Conservation (phyloP, 2,888 invertebrate genomes). For the Drosophila anomalata region DNA sequence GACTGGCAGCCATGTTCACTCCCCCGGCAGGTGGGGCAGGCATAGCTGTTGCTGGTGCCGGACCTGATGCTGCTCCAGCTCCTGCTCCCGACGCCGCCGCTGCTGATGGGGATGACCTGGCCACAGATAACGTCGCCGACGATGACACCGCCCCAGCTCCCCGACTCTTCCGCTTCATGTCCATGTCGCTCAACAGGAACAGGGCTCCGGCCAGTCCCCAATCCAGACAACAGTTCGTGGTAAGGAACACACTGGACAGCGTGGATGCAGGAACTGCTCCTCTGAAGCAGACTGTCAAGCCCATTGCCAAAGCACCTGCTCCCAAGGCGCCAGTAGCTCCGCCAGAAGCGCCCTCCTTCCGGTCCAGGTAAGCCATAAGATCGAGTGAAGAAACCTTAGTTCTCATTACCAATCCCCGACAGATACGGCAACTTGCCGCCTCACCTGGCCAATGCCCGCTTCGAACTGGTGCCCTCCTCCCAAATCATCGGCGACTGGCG, state of each 20-base stretch:
- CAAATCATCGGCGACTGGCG: constrained; percentile 71
- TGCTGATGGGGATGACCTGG: constrained; percentile 26
- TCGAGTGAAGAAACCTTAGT: not conserved
- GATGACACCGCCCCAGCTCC: constrained; percentile 28
- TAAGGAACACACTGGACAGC: constrained; percentile 65
- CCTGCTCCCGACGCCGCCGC: not conserved
- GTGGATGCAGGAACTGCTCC: constrained; percentile 65
- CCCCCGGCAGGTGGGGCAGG: constrained; percentile 68
- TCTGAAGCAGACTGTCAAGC: constrained; percentile 39
- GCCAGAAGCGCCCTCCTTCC: constrained; percentile 2
- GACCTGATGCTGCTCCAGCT: constrained; percentile 4
- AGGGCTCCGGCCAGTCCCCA: not conserved
- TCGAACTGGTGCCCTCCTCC: constrained; percentile 70
- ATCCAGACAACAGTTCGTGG: constrained; percentile 36
- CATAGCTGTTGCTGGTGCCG: not conserved
- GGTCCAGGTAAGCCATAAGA: constrained; percentile 45
- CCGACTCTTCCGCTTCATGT: constrained; percentile 56
- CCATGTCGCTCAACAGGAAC: constrained; percentile 14
- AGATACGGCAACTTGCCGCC: constrained; percentile 49
- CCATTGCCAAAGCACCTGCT: constrained; percentile 69
- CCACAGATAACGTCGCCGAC: constrained; percentile 10
- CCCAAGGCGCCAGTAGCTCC: constrained; percentile 1
- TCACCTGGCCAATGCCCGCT: constrained; percentile 51
- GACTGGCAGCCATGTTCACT: constrained; percentile 82
- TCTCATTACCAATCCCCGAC: not conserved